Evolutionary conservation across 2,888 invertebrate genomes (phyloP), one percentile per base, ranked within the genome.

Genomic region (Petrolisthes manimaculis): DNA sequence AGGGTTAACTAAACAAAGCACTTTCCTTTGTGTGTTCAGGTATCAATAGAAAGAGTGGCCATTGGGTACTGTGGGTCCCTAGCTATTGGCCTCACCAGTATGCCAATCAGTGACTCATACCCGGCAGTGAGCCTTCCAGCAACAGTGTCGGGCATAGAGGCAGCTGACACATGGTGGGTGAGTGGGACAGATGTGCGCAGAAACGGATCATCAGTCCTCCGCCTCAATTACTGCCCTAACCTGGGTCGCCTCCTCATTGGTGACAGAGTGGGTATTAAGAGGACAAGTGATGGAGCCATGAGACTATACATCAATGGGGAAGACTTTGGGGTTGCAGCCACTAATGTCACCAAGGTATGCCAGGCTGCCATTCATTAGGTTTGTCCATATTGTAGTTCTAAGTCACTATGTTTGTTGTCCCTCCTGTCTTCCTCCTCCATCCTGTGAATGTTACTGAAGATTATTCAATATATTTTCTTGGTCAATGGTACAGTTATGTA

Each of bases 191-290:
- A 89, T 37, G 88, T 88, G 21, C 69, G 88, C 53, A 77, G 88
- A 67, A 91, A 91, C 61, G 86, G 84, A 95, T 84, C 82, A 18
- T 81, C 86, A 24, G 61, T 89, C 37, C 61, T 89, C 5, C 86
- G 87, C 21, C 79, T 83, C 5, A 95, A 96, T 91, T 96, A 95
- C 92, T 95, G 95, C 81, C 95, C 95, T 5, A 95, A 95, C 91
- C 94, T 98, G 91, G 96, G 97, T 91, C 97, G 97, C 95, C 93
- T 98, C 18, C 95, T 96, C 54, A 95, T 95, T 0, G 96, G 96
- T 0, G 97, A 97, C 93, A 94, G 96, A 84, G 92, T 93, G 83
- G 96, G 97, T 0, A 93, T 97, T 51, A 95, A 96, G 92, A 94
- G 95, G 0, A 92, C 92, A 8, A 94, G 94, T 53, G 96, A 96